Percentiles rank a stretch among this genome's conserved stretches.
Conservation (phyloP, 2,797 vertebrate genomes). For the Synanceia verrucosa region DNA sequence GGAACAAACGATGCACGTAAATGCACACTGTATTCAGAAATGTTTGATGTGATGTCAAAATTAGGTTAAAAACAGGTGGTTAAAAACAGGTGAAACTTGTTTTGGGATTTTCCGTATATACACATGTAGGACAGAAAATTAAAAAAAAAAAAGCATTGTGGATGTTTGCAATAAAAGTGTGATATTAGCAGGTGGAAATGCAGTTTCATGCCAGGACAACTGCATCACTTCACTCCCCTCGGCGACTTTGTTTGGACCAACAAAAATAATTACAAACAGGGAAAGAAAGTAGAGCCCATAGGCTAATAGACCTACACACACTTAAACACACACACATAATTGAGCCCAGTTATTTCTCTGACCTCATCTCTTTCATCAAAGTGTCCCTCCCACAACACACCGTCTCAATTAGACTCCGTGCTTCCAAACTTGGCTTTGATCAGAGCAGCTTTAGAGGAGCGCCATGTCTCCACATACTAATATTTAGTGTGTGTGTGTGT, state of each 20-base stretch:
- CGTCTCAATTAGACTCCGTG: constrained; percentile 64
- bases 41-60: background rate
- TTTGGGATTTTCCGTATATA: background rate
- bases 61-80: background rate
- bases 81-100: background rate
- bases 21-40: background rate
- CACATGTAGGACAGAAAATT: too few relatives aligned
- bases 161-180: constrained; percentile 23
- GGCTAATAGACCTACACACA: background rate
- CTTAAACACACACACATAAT: constrained; percentile 31
- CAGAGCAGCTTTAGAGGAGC: constrained; percentile 46
- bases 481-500: constrained; percentile 35
- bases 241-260: constrained; percentile 10
- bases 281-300: constrained; percentile 13
- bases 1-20: too few relatives aligned
- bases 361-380: constrained; percentile 65
- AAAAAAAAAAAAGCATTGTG: too few relatives aligned
- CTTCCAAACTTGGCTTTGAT: constrained; percentile 74
- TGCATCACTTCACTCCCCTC: background rate
- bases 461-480: constrained; percentile 45
- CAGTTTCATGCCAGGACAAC: background rate
- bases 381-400: constrained; percentile 57
- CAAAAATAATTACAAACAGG: constrained; percentile 14
- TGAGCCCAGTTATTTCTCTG: constrained; percentile 53
- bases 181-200: constrained; percentile 24